Base-by-base conservation (phyloP, 2,797 vertebrate genomes). In the Limnodromus scolopaceus region DNA sequence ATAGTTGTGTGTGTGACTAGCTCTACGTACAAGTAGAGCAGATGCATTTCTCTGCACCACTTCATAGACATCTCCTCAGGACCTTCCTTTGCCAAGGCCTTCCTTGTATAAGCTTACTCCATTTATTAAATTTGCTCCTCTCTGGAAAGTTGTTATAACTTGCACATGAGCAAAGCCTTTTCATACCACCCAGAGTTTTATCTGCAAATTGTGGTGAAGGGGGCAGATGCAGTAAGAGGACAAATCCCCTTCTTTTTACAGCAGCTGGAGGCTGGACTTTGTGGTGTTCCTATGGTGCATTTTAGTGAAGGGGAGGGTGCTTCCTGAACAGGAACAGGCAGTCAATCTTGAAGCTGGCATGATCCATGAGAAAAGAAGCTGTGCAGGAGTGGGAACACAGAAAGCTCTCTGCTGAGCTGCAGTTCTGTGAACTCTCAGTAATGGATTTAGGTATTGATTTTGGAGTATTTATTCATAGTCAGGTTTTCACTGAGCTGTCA, bases 381-480 rank as follows among this genome's bases (percentile, higher is more conserved):
- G 82, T 80, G 88, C 70, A 80, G 54, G 61, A 93, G 58, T 86
- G 48, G 70, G 74, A 92, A 71, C 71, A 82, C 45, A 83, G 89
- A 81, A 53, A 45, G 53, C 41, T 89, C 41, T 92, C 78, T 80
- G 61, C 48, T 83, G 70, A 85, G 66, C 60, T 66, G 51, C 41
- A 63, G 60, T 82, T 34, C 46, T 30, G 20, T 60, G 65, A 71
- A 64, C 41, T 63, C 63, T 78, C 63, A 84, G 58, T 78, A 86
- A 93, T 68, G 75, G 85, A 71, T 89, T 90, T 91, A 87, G 34
- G 84, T 78, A 87, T 89, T 94, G 83, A 89, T 90, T n/a, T 71
- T 92, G 46, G 65, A 92, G 60, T 68, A 74, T 41, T 84, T 93
- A 58, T 81, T 85, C 51, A 66, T 88, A 25, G 51, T 76, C 38